phyloP scores from a whole-genome alignment of 1,140 invertebrate species.

The Lucilia cuprina region DNA sequence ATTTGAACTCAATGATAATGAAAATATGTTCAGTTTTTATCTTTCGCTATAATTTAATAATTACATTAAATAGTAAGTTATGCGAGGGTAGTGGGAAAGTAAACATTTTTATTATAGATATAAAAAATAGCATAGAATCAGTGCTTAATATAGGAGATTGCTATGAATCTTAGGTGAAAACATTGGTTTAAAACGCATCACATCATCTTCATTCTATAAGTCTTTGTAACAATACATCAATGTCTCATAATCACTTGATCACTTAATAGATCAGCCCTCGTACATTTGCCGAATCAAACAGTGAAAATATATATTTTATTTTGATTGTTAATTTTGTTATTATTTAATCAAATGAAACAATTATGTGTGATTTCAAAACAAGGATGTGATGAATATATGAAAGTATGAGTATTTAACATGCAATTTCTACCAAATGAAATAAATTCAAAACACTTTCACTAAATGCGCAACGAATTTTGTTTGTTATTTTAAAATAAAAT shows the following conservation, averaged over 20 bases:
- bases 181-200: too few species aligned
- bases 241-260: too few species aligned
- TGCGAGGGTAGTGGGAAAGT: not conserved
- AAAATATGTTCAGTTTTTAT: not conserved
- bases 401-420: not conserved
- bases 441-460: not conserved
- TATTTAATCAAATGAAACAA: constrained; percentile 18
- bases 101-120: too few species aligned
- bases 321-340: not conserved
- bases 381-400: not conserved
- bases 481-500: not conserved
- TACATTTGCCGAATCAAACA: not conserved
- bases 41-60: not conserved
- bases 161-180: too few species aligned
- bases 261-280: not conserved
- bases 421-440: not conserved
- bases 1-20: constrained; percentile 4
- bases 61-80: not conserved
- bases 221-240: too few species aligned
- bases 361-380: not conserved
- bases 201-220: too few species aligned
- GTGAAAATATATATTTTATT: not conserved
- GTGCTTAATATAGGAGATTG: too few species aligned
- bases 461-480: not conserved
- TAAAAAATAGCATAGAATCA: too few species aligned